These are phyloP conservation scores for Corvus cornix DNA, from an alignment of 2,113 vertebrate species.

Conservation along the genomic window DNA sequence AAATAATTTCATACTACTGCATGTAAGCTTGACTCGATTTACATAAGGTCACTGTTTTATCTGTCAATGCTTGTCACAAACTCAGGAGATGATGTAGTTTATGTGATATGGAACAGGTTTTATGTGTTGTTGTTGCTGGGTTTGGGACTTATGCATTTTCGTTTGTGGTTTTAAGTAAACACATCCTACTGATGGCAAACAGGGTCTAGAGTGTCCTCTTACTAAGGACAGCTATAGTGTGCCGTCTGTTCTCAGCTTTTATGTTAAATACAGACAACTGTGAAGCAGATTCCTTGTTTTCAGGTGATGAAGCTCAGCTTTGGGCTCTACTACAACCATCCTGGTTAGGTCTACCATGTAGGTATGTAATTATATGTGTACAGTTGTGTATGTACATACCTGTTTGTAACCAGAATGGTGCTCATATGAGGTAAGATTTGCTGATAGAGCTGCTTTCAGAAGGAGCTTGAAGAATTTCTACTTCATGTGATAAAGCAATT, in stretches of 20 bases:
- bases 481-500: neutral
- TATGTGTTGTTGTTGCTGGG: neutral
- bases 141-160: neutral
- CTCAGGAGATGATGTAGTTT: neutral
- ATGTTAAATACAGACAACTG: neutral
- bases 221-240: neutral
- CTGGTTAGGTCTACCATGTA: neutral
- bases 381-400: rapidly evolving
- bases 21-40: neutral
- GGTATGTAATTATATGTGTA: neutral
- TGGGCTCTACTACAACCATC: neutral
- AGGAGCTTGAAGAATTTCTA: neutral
- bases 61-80: neutral
- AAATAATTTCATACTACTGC: neutral
- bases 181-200: neutral
- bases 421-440: neutral
- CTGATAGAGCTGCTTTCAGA: neutral
- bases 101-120: neutral
- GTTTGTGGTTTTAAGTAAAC: constrained; percentile 4
- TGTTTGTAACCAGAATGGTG: neutral
- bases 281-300: neutral
- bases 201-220: neutral
- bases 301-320: neutral
- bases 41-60: neutral
- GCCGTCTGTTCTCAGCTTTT: neutral